A percentile compares a stretch with the other conserved stretches of the same genome.
Evolutionary conservation across 1,140 invertebrate genomes (phyloP).

Genomic region (Dysdera silvatica): DNA sequence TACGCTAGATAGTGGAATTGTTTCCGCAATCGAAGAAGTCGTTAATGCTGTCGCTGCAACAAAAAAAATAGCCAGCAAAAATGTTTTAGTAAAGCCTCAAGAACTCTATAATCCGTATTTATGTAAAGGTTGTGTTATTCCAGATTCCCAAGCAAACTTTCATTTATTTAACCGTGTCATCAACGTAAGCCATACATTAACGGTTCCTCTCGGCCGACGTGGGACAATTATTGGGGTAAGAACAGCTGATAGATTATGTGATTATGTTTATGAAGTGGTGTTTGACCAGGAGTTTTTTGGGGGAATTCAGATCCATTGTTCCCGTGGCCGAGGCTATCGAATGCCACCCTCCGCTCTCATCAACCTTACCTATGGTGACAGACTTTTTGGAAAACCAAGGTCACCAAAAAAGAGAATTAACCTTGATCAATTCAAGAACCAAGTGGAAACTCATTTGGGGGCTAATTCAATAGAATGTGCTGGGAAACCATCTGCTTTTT

Average conservation of each 20-base stretch:
- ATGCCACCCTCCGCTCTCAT: conserved; percentile 52
- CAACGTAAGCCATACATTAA: conserved; percentile 59
- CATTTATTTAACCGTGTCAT: conserved; percentile 75
- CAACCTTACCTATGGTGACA: conserved; percentile 50
- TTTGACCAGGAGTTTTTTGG: conserved; percentile 68
- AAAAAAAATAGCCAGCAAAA: conserved; percentile 50
- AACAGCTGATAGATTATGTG: conserved; percentile 43
- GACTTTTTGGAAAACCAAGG: not conserved
- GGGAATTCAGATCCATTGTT: conserved; percentile 50
- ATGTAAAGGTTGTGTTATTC: conserved; percentile 49
- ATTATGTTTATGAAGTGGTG: conserved; percentile 60
- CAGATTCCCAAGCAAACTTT: conserved; percentile 59
- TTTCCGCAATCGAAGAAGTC: conserved; percentile 54
- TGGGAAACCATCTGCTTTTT: not conserved
- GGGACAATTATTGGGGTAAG: conserved; percentile 67
- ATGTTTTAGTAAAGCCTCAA: conserved; percentile 69
- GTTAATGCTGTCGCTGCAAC: conserved; percentile 34
- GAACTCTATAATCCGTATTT: conserved; percentile 52
- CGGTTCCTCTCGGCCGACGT: conserved; percentile 67
- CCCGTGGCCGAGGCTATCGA: conserved; percentile 48
- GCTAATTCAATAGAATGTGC: conserved; percentile 3
- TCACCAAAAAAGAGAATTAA: too few species aligned
- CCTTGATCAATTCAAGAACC: not conserved
- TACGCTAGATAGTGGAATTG: conserved; percentile 58
- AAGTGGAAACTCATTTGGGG: not conserved